Percentiles rank a stretch among this genome's conserved stretches.
These are phyloP conservation scores for Pantherophis vulpinus DNA, from an alignment of 2,797 vertebrate species.

Conservation along the genomic window DNA sequence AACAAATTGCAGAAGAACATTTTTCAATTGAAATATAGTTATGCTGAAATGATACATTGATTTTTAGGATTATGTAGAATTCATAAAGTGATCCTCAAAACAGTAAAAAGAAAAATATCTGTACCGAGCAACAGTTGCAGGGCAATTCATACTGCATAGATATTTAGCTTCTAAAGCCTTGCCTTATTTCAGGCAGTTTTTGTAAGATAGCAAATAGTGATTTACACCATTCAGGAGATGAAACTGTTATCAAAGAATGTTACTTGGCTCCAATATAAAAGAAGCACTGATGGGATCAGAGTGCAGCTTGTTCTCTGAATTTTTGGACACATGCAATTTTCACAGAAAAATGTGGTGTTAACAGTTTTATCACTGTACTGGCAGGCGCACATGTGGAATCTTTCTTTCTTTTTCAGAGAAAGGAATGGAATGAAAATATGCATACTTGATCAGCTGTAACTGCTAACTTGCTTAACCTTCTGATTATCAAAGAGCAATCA, in stretches of 20 bases:
- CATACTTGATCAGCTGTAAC: background rate
- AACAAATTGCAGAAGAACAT: background rate
- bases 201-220: constrained; percentile 67
- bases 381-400: constrained; percentile 29
- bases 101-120: constrained; percentile 60
- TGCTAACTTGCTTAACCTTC: background rate
- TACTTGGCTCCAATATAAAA: constrained; percentile 64
- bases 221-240: constrained; percentile 68
- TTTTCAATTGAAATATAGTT: background rate
- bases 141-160: constrained; percentile 62
- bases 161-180: constrained; percentile 66
- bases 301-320: constrained; percentile 51
- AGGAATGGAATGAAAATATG: background rate
- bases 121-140: constrained; percentile 53
- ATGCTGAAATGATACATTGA: constrained; percentile 27
- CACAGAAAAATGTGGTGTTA: constrained; percentile 52
- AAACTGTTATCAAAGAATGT: constrained; percentile 67
- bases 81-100: constrained; percentile 66
- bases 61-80: constrained; percentile 64
- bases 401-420: constrained; percentile 48
- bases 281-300: constrained; percentile 52
- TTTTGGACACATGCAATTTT: constrained; percentile 52
- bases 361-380: constrained; percentile 41
- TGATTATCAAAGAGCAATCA: background rate
- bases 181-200: constrained; percentile 70